Evolutionary conservation across 2,113 vertebrate species (phyloP).

Genomic region (Phalacrocorax pelagicus): DNA sequence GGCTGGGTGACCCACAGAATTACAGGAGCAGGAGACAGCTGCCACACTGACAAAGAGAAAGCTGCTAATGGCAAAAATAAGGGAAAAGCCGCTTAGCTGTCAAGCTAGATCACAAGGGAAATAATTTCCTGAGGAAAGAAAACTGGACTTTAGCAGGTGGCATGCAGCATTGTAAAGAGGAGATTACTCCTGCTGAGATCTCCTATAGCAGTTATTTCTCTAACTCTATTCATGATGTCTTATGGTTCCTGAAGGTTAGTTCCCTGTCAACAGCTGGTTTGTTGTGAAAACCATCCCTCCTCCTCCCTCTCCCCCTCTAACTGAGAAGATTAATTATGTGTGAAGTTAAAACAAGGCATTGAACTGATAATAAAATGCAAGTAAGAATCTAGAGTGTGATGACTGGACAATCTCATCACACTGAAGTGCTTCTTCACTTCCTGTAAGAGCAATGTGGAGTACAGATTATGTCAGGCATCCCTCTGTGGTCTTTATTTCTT

Average conservation of each 20-base stretch:
- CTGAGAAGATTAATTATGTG: background rate
- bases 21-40: background rate
- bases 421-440: background rate
- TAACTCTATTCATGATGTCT: background rate
- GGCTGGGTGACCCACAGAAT: conserved; percentile 10
- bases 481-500: background rate
- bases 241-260: background rate
- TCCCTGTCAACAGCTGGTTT: conserved; percentile 12
- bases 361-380: background rate
- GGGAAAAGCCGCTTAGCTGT: background rate
- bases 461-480: background rate
- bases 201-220: background rate
- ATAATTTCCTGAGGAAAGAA: background rate
- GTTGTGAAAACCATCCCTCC: background rate
- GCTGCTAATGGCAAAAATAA: background rate
- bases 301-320: background rate
- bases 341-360: background rate
- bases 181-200: background rate
- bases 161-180: background rate
- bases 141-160: background rate
- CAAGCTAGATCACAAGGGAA: background rate
- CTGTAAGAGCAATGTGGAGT: background rate
- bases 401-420: background rate
- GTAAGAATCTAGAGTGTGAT: background rate
- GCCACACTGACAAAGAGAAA: background rate